Evolutionary conservation across 1,140 invertebrate species (phyloP).

Genomic region (Steinernema khuongi): DNA sequence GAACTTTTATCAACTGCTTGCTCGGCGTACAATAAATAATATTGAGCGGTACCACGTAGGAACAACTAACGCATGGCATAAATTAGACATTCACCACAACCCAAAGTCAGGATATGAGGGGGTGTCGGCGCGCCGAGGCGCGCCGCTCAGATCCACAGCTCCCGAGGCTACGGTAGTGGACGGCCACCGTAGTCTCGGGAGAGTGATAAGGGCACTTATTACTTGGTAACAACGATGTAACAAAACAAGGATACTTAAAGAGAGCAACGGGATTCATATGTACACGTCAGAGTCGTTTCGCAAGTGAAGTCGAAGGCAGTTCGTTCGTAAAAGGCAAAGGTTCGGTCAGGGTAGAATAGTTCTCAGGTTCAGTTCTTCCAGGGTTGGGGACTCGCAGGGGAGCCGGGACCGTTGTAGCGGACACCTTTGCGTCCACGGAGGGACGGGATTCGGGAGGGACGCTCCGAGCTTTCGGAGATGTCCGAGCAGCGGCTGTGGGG

Average conservation of each 20-base stretch:
- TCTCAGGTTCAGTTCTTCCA: slow-evolving; percentile 7
- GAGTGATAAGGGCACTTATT: background rate
- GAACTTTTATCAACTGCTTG: background rate
- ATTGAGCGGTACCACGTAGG: slow-evolving; percentile 11
- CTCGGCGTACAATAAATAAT: too few species aligned
- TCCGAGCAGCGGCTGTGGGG: slow-evolving; percentile 26
- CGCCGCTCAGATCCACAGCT: background rate
- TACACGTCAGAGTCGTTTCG: background rate
- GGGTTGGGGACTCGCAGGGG: background rate
- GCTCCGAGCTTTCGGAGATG: slow-evolving; percentile 22
- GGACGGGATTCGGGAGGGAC: slow-evolving; percentile 24
- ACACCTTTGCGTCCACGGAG: slow-evolving; percentile 9
- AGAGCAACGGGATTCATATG: slow-evolving; percentile 1
- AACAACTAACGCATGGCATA: background rate
- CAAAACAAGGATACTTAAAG: background rate
- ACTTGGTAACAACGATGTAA: background rate
- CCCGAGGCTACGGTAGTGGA: background rate
- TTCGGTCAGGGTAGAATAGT: too few species aligned
- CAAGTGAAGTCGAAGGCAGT: slow-evolving; percentile 11
- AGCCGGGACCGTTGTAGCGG: background rate
- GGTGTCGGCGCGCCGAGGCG: slow-evolving; percentile 4
- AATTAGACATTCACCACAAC: slow-evolving; percentile 4
- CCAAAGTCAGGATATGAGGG: slow-evolving; percentile 17
- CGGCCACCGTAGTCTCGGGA: background rate
- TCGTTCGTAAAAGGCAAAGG: background rate